Percentiles rank a stretch among this genome's conserved stretches.
Evolutionary conservation across 2,797 vertebrate genomes (phyloP).

Genomic region (Lagocephalus sceleratus): DNA sequence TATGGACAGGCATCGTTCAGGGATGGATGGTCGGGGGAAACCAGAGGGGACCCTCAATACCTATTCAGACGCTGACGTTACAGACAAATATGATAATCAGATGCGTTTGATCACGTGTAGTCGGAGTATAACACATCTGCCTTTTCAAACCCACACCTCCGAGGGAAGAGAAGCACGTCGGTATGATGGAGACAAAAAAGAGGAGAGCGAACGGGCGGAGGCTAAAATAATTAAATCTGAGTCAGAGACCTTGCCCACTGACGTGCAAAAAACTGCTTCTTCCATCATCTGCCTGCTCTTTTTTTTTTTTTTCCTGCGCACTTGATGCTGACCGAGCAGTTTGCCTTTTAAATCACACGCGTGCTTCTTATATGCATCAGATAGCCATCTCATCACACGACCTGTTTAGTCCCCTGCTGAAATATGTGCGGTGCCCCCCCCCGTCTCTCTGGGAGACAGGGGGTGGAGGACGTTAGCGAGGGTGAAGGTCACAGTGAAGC

Average conservation of each 20-base stretch:
- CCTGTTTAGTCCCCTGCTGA: constrained; percentile 57
- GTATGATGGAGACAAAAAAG: constrained; percentile 33
- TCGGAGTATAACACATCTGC: constrained; percentile 4
- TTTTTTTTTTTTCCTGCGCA: constrained; percentile 50
- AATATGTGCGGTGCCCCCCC: constrained; percentile 56
- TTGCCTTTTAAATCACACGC: constrained; percentile 63
- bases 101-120: not conserved
- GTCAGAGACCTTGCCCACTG: constrained; percentile 72
- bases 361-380: constrained; percentile 72
- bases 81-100: not conserved
- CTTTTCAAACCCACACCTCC: constrained; percentile 13
- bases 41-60: constrained; percentile 12
- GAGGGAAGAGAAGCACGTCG: constrained; percentile 24
- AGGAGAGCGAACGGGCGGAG: constrained; percentile 30
- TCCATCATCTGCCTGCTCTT: constrained; percentile 62
- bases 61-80: constrained; percentile 6
- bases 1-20: not conserved
- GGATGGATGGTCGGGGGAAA: constrained; percentile 23
- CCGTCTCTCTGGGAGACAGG: constrained; percentile 24
- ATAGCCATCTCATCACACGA: constrained; percentile 59
- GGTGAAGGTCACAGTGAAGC: constrained; percentile 68
- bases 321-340: constrained; percentile 73
- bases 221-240: constrained; percentile 71
- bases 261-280: constrained; percentile 70
- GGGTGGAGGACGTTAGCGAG: constrained; percentile 23